Base-by-base conservation (phyloP, 2,888 invertebrate genomes). In the Drosophila affinis region DNA sequence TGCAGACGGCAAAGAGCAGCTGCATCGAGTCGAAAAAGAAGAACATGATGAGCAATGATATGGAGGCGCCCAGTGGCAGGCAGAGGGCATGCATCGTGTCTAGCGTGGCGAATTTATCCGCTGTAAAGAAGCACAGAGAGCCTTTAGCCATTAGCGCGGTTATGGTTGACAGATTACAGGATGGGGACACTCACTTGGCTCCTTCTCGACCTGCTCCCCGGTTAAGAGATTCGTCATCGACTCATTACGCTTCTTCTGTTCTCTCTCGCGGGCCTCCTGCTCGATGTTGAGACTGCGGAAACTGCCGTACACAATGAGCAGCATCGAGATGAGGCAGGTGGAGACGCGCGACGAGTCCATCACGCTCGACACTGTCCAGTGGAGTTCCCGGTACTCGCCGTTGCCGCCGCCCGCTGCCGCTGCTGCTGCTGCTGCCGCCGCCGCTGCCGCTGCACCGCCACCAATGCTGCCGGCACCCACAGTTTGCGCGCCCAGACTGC, bases 21-120 rank as follows among this genome's bases (percentile, higher is more conserved):
- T 99, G 99, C 96, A 99, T 98, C 64, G 98, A 98, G 93, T 99
- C 99, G 91, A 99, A 99, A 93, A 98, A 99, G 94, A 99, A 98
- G 93, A 99, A 99, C 98, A 99, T 99, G 90, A 99, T 95, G 73
- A 99, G 95, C 77, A 99, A 94, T 72, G 98, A 98, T 87, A 98
- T 96, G 76, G 98, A 98, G 85, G 99, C 98, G 90, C 98, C 98
- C 76, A 98, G 94, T 67, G 99, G 99, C 92, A 99, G 94, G 93
- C 98, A 98, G 89, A 99, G 94, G 86, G 98, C 99, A 93, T 99
- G 99, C 96, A 98, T 97, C 69, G 98, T 98, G 93, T 98, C 98
- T 91, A 99, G 93, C 0, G 98, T 98, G 92, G 98, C 98, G 77
- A 98, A 96, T 92, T 95, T 94, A 94, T 93, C 89, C 89, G 90